phyloP scores from a whole-genome alignment of 2,113 vertebrate species.

The Equus quagga region DNA sequence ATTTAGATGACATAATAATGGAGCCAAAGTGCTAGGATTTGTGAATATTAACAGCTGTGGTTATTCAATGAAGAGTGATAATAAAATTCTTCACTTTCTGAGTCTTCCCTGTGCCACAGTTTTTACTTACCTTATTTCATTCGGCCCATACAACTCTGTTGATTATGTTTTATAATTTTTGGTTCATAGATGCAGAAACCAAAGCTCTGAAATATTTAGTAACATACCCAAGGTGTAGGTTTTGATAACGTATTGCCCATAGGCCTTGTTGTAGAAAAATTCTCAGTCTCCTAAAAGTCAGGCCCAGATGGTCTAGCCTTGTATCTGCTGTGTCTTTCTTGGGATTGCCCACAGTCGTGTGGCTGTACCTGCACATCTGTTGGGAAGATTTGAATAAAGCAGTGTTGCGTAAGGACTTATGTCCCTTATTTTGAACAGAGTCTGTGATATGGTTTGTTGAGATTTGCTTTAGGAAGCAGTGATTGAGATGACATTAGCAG shows the following conservation, averaged over 20 bases:
- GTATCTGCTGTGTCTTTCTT: background rate
- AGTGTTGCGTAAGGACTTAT: background rate
- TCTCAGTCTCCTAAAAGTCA: background rate
- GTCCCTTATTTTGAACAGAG: background rate
- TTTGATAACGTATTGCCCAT: background rate
- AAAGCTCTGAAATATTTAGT: background rate
- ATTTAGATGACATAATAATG: background rate
- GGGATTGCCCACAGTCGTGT: background rate
- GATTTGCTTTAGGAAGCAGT: background rate
- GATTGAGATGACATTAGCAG: background rate
- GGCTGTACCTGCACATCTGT: background rate
- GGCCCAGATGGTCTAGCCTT: background rate
- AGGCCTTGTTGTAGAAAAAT: background rate
- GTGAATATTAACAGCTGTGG: background rate
- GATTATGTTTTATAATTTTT: background rate
- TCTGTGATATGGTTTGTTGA: background rate
- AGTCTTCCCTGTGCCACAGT: background rate
- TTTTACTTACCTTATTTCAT: background rate
- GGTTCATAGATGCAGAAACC: background rate
- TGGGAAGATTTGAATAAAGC: background rate
- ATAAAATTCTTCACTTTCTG: background rate
- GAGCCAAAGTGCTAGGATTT: background rate
- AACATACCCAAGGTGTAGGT: background rate
- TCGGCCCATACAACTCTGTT: background rate
- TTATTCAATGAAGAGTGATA: background rate